Percentiles rank a stretch among this genome's conserved stretches.
Conservation (phyloP, 2,797 vertebrate species). For the Acanthiza pusilla region DNA sequence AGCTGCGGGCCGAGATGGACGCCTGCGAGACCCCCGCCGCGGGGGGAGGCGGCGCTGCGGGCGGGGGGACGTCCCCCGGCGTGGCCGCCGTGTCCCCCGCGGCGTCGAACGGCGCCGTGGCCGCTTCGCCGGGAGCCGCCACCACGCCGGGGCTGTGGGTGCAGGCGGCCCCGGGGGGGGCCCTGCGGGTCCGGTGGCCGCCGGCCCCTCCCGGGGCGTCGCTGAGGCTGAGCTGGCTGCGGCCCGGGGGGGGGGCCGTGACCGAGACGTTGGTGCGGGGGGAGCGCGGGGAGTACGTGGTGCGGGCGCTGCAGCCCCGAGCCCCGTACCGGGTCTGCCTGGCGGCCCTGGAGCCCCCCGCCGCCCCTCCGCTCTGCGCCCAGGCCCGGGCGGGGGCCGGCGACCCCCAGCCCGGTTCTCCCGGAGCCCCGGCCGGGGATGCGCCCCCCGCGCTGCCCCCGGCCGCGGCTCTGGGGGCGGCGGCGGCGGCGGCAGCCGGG, state of each 20-base stretch:
- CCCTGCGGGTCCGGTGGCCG: background rate
- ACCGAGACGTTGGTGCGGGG: background rate
- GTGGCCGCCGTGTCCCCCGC: background rate
- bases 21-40: background rate
- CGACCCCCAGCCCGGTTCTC: background rate
- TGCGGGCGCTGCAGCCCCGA: background rate
- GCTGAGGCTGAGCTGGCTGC: conserved; percentile 89
- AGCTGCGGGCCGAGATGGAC: conserved; percentile 87
- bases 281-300: background rate
- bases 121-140: rapidly evolving
- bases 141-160: background rate
- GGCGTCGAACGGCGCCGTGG: rapidly evolving
- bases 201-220: conserved; percentile 80
- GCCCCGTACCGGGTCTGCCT: background rate
- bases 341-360: background rate
- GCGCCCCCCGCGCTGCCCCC: background rate
- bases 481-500: background rate
- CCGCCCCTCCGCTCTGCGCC: background rate
- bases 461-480: background rate
- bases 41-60: background rate
- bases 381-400: background rate
- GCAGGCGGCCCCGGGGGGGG: background rate
- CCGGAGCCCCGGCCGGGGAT: background rate
- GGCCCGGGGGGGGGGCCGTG: conserved; percentile 83
- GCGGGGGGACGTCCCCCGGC: rapidly evolving